Evolutionary conservation across 2,797 vertebrate genomes (phyloP).

Genomic region (Buphagus erythrorhynchus): DNA sequence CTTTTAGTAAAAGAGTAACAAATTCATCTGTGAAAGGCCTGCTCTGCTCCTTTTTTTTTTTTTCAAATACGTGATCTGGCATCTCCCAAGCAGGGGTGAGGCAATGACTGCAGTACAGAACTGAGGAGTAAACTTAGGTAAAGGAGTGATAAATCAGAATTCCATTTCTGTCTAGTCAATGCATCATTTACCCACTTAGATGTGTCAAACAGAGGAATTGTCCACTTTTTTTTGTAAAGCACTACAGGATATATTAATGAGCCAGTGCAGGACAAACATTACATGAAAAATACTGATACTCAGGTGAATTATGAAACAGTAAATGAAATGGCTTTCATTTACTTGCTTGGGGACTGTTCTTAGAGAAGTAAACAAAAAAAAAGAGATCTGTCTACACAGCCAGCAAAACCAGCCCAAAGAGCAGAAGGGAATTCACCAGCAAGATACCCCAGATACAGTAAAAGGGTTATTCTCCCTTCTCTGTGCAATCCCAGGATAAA

Average conservation of each 20-base stretch:
- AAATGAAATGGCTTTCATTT: neutral
- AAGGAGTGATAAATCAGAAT: neutral
- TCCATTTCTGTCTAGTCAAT: neutral
- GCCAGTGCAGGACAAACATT: neutral
- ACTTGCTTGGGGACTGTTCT: neutral
- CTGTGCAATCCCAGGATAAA: neutral
- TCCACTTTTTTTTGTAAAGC: neutral
- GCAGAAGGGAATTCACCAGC: neutral
- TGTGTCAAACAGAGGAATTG: neutral
- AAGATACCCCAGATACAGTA: neutral
- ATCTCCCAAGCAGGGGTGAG: neutral
- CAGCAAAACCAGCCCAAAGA: neutral
- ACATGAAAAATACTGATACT: neutral
- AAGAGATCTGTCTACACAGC: neutral
- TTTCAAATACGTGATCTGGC: neutral
- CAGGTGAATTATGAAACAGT: neutral
- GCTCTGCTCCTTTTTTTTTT: neutral
- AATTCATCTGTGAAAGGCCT: neutral
- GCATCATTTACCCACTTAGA: neutral
- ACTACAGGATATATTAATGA: neutral
- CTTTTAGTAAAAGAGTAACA: neutral
- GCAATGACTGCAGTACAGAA: neutral
- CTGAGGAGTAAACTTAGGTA: neutral
- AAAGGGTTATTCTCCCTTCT: neutral
- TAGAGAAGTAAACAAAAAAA: neutral